Percentiles rank a stretch among this genome's conserved stretches.
Conservation (phyloP, 1,140 invertebrate species). For the Temnothorax curvispinosus region DNA sequence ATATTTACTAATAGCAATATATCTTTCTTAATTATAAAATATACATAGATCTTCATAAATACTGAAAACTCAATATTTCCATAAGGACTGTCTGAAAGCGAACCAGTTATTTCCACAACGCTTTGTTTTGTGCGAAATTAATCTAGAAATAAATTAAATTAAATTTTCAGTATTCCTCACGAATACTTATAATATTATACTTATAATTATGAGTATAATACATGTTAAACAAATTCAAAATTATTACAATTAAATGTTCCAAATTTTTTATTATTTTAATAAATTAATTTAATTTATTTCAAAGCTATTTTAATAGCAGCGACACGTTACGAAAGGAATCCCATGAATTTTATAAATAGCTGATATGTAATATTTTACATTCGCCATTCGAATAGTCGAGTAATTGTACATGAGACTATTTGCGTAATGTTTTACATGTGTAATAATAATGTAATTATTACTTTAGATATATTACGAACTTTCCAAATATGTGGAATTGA, state of each 20-base stretch:
- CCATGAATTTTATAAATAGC: slow-evolving; percentile 21
- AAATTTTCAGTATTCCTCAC: neutral
- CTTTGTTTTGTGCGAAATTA: slow-evolving; percentile 10
- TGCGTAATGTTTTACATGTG: slow-evolving; percentile 46
- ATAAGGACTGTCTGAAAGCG: neutral
- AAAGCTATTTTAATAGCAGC: neutral
- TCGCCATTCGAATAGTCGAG: slow-evolving; percentile 21
- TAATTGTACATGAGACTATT: slow-evolving; percentile 31
- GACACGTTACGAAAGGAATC: slow-evolving; percentile 6
- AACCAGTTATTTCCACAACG: neutral
- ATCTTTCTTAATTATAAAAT: slow-evolving; percentile 25
- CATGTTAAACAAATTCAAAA: neutral
- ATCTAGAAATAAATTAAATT: slow-evolving; percentile 39
- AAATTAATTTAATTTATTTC: slow-evolving; percentile 34
- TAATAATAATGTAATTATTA: slow-evolving; percentile 55
- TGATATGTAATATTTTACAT: slow-evolving; percentile 17
- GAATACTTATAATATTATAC: neutral
- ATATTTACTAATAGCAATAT: slow-evolving; percentile 5
- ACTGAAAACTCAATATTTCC: neutral
- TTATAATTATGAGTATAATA: neutral
- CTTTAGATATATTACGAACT: slow-evolving; percentile 9
- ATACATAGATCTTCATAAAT: neutral
- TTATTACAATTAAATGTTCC: neutral
- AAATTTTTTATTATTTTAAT: neutral
- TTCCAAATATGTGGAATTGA: neutral